These are phyloP conservation scores for Myripristis murdjan DNA, from an alignment of 2,797 vertebrate genomes.

Conservation along the genomic window DNA sequence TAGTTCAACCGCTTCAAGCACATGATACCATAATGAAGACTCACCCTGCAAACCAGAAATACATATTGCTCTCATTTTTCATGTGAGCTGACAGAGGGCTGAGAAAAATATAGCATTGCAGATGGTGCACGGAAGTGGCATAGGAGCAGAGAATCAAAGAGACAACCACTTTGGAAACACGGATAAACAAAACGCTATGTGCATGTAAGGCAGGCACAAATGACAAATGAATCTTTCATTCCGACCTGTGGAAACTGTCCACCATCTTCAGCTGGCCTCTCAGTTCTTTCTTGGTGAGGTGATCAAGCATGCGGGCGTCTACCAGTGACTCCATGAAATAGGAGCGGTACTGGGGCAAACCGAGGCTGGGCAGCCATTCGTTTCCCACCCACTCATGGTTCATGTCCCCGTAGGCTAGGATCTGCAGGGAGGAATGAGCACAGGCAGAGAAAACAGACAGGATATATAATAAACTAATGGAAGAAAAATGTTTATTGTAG, in stretches of 20 bases:
- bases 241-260: constrained; percentile 90
- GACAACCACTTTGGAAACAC: no score
- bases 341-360: constrained; percentile 90
- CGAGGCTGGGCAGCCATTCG: constrained; percentile 90
- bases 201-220: not conserved
- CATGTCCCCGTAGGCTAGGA: constrained; percentile 90
- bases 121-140: no score
- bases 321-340: constrained; percentile 92
- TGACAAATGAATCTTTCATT: not conserved
- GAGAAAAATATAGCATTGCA: no score
- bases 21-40: constrained; percentile 90
- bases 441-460: not conserved
- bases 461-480: no score
- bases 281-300: constrained; percentile 91
- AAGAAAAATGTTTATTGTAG: no score
- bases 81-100: not conserved
- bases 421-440: constrained; percentile 67
- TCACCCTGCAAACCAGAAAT: constrained; percentile 78
- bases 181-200: no score
- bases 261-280: constrained; percentile 91
- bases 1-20: constrained; percentile 90
- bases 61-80: not conserved
- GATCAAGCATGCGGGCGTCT: constrained; percentile 90
- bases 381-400: constrained; percentile 91
- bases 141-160: no score